These are phyloP conservation scores for Cromileptes altivelis DNA, from an alignment of 2,113 vertebrate genomes.

Conservation along the genomic window DNA sequence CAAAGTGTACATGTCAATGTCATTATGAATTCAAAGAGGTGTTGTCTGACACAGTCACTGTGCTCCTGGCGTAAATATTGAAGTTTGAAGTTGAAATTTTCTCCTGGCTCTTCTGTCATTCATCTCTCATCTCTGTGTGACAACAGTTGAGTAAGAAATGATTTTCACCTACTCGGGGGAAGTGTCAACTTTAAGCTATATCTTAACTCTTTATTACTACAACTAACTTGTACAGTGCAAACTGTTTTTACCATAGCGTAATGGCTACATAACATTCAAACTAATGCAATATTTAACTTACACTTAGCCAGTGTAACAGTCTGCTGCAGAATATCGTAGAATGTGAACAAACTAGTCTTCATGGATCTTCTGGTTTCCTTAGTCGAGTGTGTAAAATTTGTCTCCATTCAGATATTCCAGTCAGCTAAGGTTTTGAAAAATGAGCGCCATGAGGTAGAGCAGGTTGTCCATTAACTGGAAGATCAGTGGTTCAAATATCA, in stretches of 20 bases:
- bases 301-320: neutral
- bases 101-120: neutral
- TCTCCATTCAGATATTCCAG: neutral
- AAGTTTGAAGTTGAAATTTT: neutral
- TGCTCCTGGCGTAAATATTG: neutral
- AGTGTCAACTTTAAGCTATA: neutral
- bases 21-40: neutral
- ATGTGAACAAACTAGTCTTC: neutral
- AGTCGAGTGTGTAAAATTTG: neutral
- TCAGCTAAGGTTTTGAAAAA: neutral
- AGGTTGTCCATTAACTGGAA: no score
- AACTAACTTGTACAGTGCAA: neutral
- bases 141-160: neutral
- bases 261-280: neutral
- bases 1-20: neutral
- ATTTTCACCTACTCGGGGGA: neutral
- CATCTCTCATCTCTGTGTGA: neutral
- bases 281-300: neutral
- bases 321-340: neutral
- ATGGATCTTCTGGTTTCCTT: neutral
- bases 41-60: neutral
- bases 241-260: neutral
- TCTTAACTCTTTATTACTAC: neutral
- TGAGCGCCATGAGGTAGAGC: no score
- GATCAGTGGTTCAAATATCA: no score